Conservation (phyloP, 2,888 invertebrate species). For the Meandrusa payeni region DNA sequence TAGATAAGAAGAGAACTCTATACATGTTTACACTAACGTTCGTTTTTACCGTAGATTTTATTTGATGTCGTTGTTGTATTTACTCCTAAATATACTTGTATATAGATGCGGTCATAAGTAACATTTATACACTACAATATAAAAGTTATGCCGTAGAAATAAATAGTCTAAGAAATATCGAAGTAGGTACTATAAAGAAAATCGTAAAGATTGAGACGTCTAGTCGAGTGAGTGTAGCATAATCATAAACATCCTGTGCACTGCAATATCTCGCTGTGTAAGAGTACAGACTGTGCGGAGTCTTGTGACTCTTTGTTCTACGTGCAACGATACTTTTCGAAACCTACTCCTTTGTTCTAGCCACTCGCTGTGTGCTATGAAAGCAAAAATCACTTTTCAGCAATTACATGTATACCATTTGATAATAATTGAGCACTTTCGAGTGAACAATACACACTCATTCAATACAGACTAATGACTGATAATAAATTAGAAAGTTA, state of each 20-base stretch:
- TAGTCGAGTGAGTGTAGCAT: slow-evolving; percentile 64
- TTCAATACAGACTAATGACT: slow-evolving; percentile 6
- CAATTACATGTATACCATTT: slow-evolving; percentile 5
- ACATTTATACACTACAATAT: too few relatives aligned
- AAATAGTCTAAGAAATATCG: slow-evolving; percentile 43
- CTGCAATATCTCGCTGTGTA: slow-evolving; percentile 74
- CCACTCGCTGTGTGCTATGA: slow-evolving; percentile 56
- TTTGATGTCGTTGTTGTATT: too few relatives aligned
- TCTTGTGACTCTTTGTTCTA: slow-evolving; percentile 65
- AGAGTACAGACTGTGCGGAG: slow-evolving; percentile 61
- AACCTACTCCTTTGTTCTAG: slow-evolving; percentile 75
- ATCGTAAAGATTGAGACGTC: slow-evolving; percentile 62
- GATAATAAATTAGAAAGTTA: slow-evolving; percentile 20
- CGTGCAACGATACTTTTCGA: slow-evolving; percentile 70
- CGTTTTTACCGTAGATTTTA: too few relatives aligned
- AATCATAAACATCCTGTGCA: slow-evolving; percentile 73
- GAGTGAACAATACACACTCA: neutral
- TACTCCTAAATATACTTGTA: too few relatives aligned
- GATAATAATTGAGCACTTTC: slow-evolving; percentile 4
- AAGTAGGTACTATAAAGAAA: slow-evolving; percentile 51
- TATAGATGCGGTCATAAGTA: too few relatives aligned
- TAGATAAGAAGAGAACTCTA: too few relatives aligned
- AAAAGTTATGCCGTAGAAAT: too few relatives aligned
- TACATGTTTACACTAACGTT: too few relatives aligned
- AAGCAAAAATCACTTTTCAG: slow-evolving; percentile 34